Percentiles rank a stretch among this genome's conserved stretches.
Conservation (phyloP, 2,797 vertebrate species). For the Melanotaenia maccullochi region DNA sequence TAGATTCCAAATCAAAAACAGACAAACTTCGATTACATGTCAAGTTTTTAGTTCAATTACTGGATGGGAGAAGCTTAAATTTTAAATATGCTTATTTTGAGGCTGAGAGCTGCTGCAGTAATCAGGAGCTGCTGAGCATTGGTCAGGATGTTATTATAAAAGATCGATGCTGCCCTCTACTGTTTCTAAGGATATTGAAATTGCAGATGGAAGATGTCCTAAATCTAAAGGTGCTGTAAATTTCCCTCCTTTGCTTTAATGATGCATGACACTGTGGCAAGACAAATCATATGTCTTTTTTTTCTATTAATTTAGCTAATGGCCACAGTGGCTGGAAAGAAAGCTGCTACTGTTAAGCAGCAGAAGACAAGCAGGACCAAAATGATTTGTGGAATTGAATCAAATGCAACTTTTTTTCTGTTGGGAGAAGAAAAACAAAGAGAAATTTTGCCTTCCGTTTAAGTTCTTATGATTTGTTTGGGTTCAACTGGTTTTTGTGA, state of each 20-base stretch:
- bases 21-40: not conserved
- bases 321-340: not conserved
- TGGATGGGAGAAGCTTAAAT: conserved; percentile 6
- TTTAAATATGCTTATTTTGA: conserved; percentile 22
- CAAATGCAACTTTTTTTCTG: too few species aligned
- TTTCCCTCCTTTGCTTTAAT: not conserved
- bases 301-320: not conserved
- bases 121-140: not conserved
- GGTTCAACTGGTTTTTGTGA: too few species aligned
- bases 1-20: conserved; percentile 3
- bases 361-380: not conserved
- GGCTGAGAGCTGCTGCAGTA: conserved; percentile 26
- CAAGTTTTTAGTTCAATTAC: conserved; percentile 17
- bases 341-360: conserved; percentile 2
- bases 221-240: not conserved
- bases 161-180: conserved; percentile 68
- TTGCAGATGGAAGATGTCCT: not conserved
- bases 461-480: too few species aligned
- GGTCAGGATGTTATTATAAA: not conserved
- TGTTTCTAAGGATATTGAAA: conserved; percentile 29
- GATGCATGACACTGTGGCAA: not conserved
- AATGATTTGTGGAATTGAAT: too few species aligned
- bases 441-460: too few species aligned
- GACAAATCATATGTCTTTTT: not conserved
- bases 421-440: too few species aligned